Evolutionary conservation across 2,888 invertebrate genomes (phyloP), one percentile per base, ranked within the genome.

Genomic region (Epinotia demarniana): DNA sequence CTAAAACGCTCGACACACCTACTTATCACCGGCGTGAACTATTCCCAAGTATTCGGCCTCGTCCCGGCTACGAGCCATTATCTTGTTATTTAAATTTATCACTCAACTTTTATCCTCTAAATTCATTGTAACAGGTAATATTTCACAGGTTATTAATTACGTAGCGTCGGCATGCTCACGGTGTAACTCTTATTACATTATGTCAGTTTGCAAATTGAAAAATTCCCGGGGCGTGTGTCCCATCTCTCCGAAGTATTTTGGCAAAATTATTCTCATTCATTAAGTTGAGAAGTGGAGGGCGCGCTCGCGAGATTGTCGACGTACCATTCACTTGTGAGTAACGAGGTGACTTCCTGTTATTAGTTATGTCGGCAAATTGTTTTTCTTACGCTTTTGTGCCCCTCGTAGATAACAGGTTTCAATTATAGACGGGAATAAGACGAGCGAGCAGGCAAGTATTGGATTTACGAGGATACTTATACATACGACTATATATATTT

Each of bases 151-250:
- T 93, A 94, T 93, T 94, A 94, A 94, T 94, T 94, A 92, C 91
- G 89, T 87, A 90, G 90, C 90, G 89, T 88, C 86, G 86, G 91
- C 92, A 91, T 92, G 88, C 91, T 90, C 87, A 89, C 91, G 88
- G 90, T 92, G 93, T 93, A 93, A 93, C 91, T 93, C 93, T 94
- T 93, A 94, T 93, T 91, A 93, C 92, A 92, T 93, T 92, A 93
- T 92, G 92, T 93, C 92, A 92, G 93, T 92, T 75, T 91, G 92
- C 92, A 93, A 94, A 93, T 94, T 94, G 93, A 93, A 94, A 94
- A 94, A 94, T 94, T 93, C 93, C 92, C 92, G 90, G 88, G 89
- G 92, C 92, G 92, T 93, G 91, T 93, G 93, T 93, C 92, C 92
- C 94, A 91, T 89, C 91, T 90, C 92, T 89, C 87, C 90, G 88